phyloP scores from a whole-genome alignment of 2,113 vertebrate species.

The Colossoma macropomum region DNA sequence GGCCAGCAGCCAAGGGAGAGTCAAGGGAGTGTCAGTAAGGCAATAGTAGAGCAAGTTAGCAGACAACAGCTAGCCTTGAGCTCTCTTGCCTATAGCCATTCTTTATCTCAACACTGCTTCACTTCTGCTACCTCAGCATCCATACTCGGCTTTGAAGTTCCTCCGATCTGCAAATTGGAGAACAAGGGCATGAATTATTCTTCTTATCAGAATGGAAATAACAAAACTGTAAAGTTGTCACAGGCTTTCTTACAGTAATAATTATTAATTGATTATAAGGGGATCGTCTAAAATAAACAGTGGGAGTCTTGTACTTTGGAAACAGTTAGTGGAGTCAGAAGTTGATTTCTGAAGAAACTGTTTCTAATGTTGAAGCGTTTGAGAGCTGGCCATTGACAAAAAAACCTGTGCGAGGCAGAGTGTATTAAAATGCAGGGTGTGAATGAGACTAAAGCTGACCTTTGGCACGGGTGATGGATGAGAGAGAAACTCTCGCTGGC shows the following conservation, averaged over 20 bases:
- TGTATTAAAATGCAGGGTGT: constrained; percentile 52
- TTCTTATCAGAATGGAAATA: constrained; percentile 53
- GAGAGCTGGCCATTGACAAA: constrained; percentile 39
- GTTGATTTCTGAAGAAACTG: constrained; percentile 13
- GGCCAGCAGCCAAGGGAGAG: neutral
- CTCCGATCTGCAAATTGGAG: constrained; percentile 47
- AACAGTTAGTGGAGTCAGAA: constrained; percentile 3
- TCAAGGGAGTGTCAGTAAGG: neutral
- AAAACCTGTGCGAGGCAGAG: constrained; percentile 35
- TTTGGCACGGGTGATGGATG: constrained; percentile 73
- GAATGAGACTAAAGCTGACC: constrained; percentile 82
- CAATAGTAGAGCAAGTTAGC: neutral
- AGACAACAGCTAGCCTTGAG: constrained; percentile 30
- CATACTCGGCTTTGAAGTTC: constrained; percentile 53
- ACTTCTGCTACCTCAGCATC: constrained; percentile 57
- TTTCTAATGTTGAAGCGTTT: constrained; percentile 21
- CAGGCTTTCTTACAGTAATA: constrained; percentile 32
- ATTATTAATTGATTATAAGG: constrained; percentile 44
- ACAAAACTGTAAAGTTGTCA: constrained; percentile 32
- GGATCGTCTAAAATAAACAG: neutral
- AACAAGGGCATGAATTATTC: constrained; percentile 61
- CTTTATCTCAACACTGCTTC: constrained; percentile 10
- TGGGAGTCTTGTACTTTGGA: neutral
- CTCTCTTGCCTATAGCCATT: constrained; percentile 23
- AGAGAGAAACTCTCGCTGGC: constrained; percentile 69